These are phyloP conservation scores for Nephrotoma appendiculata DNA, from an alignment of 2,888 invertebrate species.

Conservation along the genomic window DNA sequence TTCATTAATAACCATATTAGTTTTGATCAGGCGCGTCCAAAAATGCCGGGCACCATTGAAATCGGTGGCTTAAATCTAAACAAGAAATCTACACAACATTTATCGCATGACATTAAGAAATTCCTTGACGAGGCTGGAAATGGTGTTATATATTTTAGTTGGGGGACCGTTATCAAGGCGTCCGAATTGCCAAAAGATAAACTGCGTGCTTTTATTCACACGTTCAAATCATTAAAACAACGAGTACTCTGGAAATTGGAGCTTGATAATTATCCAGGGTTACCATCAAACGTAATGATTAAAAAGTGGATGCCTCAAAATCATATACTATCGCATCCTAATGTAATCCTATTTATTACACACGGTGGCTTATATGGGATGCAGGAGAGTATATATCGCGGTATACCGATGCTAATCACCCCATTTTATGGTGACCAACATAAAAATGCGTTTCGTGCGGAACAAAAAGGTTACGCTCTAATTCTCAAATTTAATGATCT, in stretches of 20 bases:
- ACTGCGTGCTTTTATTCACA: constrained; percentile 20
- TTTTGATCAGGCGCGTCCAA: constrained; percentile 32
- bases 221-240: constrained; percentile 33
- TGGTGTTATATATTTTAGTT: constrained; percentile 34
- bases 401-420: constrained; percentile 33
- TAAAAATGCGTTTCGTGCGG: constrained; percentile 28
- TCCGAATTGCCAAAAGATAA: constrained; percentile 31
- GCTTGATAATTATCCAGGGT: constrained; percentile 25
- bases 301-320: constrained; percentile 39
- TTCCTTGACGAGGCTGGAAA: constrained; percentile 31
- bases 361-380: constrained; percentile 34
- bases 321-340: constrained; percentile 34
- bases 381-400: constrained; percentile 30
- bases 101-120: constrained; percentile 24
- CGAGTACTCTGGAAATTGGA: constrained; percentile 40
- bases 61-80: constrained; percentile 21
- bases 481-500: constrained; percentile 26
- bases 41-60: constrained; percentile 27
- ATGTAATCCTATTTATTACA: constrained; percentile 33
- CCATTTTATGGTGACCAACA: constrained; percentile 34
- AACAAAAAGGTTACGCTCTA: constrained; percentile 29
- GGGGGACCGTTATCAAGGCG: constrained; percentile 34
- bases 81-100: constrained; percentile 19
- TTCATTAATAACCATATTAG: constrained; percentile 38
- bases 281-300: constrained; percentile 33